Evolutionary conservation across 2,113 vertebrate genomes (phyloP).

Genomic region (Psilopsiagon aymara): DNA sequence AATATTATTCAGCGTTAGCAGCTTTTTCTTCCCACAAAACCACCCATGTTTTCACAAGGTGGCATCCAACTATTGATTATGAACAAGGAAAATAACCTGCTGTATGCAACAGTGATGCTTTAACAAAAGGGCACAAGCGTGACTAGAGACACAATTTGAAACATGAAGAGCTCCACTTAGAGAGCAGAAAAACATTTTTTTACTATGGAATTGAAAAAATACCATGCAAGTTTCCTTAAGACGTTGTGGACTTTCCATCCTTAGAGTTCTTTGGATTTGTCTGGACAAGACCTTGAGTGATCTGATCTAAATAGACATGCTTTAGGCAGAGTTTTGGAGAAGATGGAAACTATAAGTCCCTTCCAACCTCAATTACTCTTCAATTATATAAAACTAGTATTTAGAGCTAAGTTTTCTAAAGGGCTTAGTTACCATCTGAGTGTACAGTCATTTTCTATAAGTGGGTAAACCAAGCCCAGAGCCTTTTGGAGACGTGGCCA

Average conservation of each 20-base stretch:
- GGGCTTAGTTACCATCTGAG: neutral
- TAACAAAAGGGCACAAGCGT: neutral
- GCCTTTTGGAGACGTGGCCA: neutral
- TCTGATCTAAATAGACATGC: neutral
- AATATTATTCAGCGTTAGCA: neutral
- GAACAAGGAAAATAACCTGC: neutral
- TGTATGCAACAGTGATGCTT: neutral
- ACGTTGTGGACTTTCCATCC: neutral
- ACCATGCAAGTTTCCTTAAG: neutral
- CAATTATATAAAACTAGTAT: neutral
- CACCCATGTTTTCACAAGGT: neutral
- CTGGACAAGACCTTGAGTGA: neutral
- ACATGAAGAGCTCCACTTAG: neutral
- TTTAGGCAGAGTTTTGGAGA: neutral
- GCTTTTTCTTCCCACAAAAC: accelerated
- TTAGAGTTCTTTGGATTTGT: neutral
- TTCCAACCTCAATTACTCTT: neutral
- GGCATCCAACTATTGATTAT: neutral
- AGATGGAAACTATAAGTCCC: neutral
- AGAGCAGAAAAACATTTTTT: neutral
- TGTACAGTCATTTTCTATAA: neutral
- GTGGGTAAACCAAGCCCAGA: neutral
- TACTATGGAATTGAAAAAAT: neutral
- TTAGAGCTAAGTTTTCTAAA: neutral
- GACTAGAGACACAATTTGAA: neutral